Conservation (phyloP, 2,888 invertebrate genomes). For the Lepidochrysops patricia region DNA sequence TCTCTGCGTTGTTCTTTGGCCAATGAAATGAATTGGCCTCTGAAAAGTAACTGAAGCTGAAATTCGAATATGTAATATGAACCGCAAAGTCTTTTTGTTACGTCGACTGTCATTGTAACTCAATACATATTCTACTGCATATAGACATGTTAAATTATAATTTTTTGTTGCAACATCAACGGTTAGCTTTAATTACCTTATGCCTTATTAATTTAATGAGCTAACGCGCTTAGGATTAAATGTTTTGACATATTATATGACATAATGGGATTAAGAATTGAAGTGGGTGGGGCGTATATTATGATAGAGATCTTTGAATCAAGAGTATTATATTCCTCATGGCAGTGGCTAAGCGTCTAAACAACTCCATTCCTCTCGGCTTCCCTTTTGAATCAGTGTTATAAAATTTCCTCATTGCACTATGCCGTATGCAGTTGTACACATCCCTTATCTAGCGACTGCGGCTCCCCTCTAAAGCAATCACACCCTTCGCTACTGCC, state of each 20-base stretch:
- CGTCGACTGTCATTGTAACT: neutral
- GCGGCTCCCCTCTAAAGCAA: too few species aligned
- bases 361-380: too few species aligned
- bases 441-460: too few species aligned
- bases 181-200: neutral
- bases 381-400: too few species aligned
- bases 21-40: too few species aligned
- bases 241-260: constrained; percentile 3
- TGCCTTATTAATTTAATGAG: constrained; percentile 6
- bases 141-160: neutral
- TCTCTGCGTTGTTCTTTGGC: too few species aligned
- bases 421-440: too few species aligned
- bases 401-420: too few species aligned
- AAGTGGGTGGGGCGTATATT: neutral
- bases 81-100: neutral
- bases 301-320: too few species aligned
- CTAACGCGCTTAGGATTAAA: constrained; percentile 2
- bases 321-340: too few species aligned
- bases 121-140: neutral
- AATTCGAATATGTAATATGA: neutral
- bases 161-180: constrained; percentile 1
- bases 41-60: neutral
- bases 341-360: too few species aligned
- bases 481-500: too few species aligned
- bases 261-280: constrained; percentile 4